Evolutionary conservation across 92 coral and sea anemone species (phyloP).

Genomic region (Parazoanthus atlanticus): DNA sequence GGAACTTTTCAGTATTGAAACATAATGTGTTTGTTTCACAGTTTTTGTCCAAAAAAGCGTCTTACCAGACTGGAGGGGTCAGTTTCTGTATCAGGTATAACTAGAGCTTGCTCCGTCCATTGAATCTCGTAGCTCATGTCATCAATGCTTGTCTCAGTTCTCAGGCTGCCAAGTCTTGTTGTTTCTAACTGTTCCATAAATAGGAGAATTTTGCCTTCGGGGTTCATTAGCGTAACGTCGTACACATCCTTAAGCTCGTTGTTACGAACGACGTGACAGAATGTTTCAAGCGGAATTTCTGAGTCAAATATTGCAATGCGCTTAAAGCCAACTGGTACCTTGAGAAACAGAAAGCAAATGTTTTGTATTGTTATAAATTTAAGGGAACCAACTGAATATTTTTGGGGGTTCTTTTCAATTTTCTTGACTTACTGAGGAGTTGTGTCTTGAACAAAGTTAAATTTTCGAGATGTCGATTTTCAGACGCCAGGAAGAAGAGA

Average conservation of each 20-base stretch:
- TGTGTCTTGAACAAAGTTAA: too few relatives aligned
- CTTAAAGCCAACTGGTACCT: constrained; percentile 43
- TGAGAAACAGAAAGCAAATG: too few relatives aligned
- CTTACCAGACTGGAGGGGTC: background rate
- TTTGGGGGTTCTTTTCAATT: too few relatives aligned
- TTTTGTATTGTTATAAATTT: too few relatives aligned
- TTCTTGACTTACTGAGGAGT: too few relatives aligned
- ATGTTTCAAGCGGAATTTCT: background rate
- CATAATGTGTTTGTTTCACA: too few relatives aligned
- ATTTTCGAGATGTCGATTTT: too few relatives aligned
- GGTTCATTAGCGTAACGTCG: constrained; percentile 42
- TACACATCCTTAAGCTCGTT: background rate
- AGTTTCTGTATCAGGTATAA: background rate
- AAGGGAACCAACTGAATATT: too few relatives aligned
- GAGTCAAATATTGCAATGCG: constrained; percentile 15
- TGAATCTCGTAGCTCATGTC: constrained; percentile 36
- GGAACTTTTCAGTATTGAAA: too few relatives aligned
- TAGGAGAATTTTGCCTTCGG: constrained; percentile 33
- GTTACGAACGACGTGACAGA: constrained; percentile 25
- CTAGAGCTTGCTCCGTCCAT: constrained; percentile 36
- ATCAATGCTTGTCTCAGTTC: background rate
- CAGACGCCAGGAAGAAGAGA: too few relatives aligned
- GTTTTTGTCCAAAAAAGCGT: too few relatives aligned
- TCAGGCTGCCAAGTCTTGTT: background rate
- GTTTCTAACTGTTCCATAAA: constrained; percentile 33